phyloP scores from a whole-genome alignment of 2,797 vertebrate genomes.

The Epinephelus coioides region DNA sequence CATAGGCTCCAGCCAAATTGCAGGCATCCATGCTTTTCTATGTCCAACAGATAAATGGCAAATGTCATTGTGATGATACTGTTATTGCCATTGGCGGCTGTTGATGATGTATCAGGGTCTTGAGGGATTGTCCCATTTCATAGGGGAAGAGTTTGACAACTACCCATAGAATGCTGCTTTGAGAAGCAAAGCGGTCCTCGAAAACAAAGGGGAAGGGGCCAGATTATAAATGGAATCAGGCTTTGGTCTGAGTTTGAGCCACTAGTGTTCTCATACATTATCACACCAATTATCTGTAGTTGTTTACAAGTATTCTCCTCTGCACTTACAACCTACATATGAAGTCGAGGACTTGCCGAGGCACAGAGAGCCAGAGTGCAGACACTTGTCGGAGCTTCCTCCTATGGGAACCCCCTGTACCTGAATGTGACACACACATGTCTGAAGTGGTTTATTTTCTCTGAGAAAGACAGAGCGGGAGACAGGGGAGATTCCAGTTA shows the following conservation, averaged over 20 bases:
- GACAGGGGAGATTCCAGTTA: conserved; percentile 58
- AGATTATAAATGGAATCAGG: not conserved
- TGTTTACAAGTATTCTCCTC: not conserved
- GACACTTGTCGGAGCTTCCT: not conserved
- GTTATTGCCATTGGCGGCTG: too few species aligned
- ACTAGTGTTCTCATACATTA: not conserved
- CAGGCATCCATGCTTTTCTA: too few species aligned
- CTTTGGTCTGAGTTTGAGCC: not conserved
- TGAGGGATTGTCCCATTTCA: too few species aligned
- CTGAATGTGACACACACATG: conserved; percentile 7
- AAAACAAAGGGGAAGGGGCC: too few species aligned
- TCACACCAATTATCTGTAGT: not conserved
- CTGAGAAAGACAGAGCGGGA: not conserved
- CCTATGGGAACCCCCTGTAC: not conserved
- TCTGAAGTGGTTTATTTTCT: conserved; percentile 15
- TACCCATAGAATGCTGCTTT: too few species aligned
- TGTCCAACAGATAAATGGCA: too few species aligned
- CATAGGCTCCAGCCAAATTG: too few species aligned
- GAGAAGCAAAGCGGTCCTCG: too few species aligned
- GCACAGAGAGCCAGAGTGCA: not conserved
- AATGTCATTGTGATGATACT: too few species aligned
- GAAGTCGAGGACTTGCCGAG: not conserved
- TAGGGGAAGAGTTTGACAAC: too few species aligned
- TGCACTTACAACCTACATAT: not conserved
- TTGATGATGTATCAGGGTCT: too few species aligned